Evolutionary conservation across 92 coral and sea anemone species (phyloP).

Genomic region (Parazoanthus darwini): DNA sequence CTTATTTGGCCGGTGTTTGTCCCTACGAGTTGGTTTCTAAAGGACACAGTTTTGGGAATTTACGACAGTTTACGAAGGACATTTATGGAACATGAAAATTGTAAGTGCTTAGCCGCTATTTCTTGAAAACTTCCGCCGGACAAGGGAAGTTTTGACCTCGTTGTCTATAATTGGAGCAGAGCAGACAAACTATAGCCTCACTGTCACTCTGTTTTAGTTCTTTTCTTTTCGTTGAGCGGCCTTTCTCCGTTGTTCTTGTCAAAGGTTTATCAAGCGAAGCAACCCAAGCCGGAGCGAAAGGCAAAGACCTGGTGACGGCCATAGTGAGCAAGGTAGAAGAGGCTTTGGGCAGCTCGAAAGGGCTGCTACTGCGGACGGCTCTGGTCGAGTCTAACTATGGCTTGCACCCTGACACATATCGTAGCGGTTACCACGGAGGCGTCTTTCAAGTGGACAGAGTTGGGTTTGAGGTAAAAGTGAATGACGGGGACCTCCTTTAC

Average conservation of each 20-base stretch:
- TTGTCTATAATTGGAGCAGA: too few relatives aligned
- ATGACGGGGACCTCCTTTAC: background rate
- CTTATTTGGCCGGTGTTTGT: too few relatives aligned
- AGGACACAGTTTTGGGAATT: too few relatives aligned
- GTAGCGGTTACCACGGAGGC: conserved; percentile 53
- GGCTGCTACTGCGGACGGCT: conserved; percentile 46
- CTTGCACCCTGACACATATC: conserved; percentile 35
- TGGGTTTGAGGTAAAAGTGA: conserved; percentile 17
- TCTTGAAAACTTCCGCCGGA: too few relatives aligned
- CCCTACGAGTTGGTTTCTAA: too few relatives aligned
- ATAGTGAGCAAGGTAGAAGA: conserved; percentile 37
- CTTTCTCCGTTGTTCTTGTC: background rate
- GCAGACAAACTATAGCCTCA: background rate
- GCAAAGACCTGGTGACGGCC: conserved; percentile 24
- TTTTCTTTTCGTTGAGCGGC: background rate
- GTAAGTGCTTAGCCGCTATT: too few relatives aligned
- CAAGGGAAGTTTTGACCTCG: too few relatives aligned
- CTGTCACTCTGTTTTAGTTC: background rate
- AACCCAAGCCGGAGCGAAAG: conserved; percentile 31
- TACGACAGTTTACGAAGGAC: too few relatives aligned
- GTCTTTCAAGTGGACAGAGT: conserved; percentile 47
- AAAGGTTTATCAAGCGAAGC: conserved; percentile 7
- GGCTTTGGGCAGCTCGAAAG: conserved; percentile 39
- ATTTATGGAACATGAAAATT: too few relatives aligned
- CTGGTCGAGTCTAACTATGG: conserved; percentile 49